Evolutionary conservation across 2,113 vertebrate species (phyloP), one percentile per base, ranked within the genome.

Genomic region (Thalassarche chlororhynchos): DNA sequence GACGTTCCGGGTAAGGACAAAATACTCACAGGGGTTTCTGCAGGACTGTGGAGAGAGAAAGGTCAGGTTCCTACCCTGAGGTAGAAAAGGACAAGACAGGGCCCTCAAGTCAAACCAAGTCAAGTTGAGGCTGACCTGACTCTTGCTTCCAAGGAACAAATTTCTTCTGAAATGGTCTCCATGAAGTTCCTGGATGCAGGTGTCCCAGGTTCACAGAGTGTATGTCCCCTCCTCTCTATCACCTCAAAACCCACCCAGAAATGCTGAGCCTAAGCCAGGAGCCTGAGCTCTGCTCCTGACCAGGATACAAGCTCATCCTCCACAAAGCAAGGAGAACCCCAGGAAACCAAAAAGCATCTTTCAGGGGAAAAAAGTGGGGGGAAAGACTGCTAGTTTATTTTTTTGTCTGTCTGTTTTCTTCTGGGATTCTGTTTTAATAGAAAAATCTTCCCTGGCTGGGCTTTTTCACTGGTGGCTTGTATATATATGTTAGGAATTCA

Each of bases 1-100:
- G 70, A 85, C 0, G 0, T 66, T 72, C 81, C 17, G 1, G 96
- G 96, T 97, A 97, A 97, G 97, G 87, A 95, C 32, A 82, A 89
- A 95, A 85, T 46, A 19, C 46, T 69, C 46, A 54, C 14, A 52
- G 87, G 95, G 81, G 19, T 49, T 94, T 89, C 57, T 74, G 58
- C 44, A 78, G 84, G 74, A 62, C 18, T 55, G 34, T 60, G 80
- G 72, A 80, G 65, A 75, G n/a, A 64, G 26, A 51, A 83, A 54
- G 71, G 32, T 3, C 6, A 28, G 61, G 24, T 42, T 86, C 51
- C 42, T 20, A 20, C 25, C 11, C 49, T 1, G 3, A 57, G 36
- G 34, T 19, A 89, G 84, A 36, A 52, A 47, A 90, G 64, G 28
- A 84, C 34, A 77, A 61, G 74, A 24, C 21, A 62, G 60, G 36